A percentile compares a stretch with the other conserved stretches of the same genome.
Evolutionary conservation across 2,797 vertebrate species (phyloP).

Genomic region (Margarornis squamiger): DNA sequence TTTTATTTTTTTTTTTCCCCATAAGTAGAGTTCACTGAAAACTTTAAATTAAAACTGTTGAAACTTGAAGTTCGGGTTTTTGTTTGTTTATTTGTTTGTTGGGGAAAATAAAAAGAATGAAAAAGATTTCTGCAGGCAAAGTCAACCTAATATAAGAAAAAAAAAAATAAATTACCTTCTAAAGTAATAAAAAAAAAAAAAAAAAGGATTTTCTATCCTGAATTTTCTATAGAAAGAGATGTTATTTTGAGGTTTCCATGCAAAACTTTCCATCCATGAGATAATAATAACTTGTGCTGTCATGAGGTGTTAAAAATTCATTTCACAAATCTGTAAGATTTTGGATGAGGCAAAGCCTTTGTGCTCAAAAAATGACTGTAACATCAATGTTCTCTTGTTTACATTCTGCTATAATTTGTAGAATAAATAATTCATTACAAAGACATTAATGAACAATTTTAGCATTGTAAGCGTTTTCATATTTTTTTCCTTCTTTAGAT

Average conservation of each 20-base stretch:
- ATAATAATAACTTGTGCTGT: background rate
- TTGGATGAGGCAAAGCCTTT: background rate
- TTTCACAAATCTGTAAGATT: background rate
- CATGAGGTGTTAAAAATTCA: background rate
- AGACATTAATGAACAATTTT: background rate
- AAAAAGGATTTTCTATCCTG: background rate
- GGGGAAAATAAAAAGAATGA: fast-evolving
- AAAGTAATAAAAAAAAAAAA: background rate
- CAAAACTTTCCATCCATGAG: background rate
- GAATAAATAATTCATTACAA: slow-evolving; percentile 3
- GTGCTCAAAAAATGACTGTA: background rate
- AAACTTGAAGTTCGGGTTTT: fast-evolving
- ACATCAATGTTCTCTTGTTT: background rate
- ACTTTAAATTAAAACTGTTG: background rate
- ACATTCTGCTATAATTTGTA: background rate
- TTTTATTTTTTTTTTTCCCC: background rate
- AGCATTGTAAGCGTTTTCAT: background rate
- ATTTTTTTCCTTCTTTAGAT: background rate
- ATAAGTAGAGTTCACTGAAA: background rate
- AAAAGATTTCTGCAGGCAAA: background rate
- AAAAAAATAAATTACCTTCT: too few relatives aligned
- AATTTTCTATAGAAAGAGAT: background rate
- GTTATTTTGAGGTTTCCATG: background rate
- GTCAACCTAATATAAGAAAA: too few relatives aligned
- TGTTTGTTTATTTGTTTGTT: background rate